Evolutionary conservation across 2,113 vertebrate genomes (phyloP), one percentile per base, ranked within the genome.

Genomic region (Dipodomys stephensi): DNA sequence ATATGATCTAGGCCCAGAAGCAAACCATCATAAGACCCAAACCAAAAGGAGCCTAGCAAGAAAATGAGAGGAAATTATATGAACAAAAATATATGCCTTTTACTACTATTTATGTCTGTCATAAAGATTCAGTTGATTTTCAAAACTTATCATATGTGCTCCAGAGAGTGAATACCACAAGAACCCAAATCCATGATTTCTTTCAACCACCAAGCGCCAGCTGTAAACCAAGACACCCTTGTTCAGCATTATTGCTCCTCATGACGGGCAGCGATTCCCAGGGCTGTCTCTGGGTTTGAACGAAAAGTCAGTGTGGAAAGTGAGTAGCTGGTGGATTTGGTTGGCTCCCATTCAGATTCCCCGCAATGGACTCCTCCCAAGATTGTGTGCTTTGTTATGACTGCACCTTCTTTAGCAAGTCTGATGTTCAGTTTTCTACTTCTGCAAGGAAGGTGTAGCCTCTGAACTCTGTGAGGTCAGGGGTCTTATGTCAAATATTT

Each of bases 121-220:
- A 87, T 90, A 96, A 91, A 91, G 86, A 93, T 88, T 88, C 87
- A 62, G 76, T 87, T 92, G 95, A 91, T 95, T 96, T 87, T 94
- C 82, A 5, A 90, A 95, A 95, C 90, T 95, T 97, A 95, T 87
- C 94, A 96, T 94, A 90, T 53, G 65, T 28, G 4, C 77, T 87
- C 64, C 30, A 93, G 85, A 84, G 28, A 95, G 57, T 10, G 49
- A 95, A 95, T 74, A 92, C 94, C 97, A 95, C 95, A 95, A 89
- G 87, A 97, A 65, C 95, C 90, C 68, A 96, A 92, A 95, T 97
- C 91, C 91, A 91, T 95, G 89, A 95, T 94, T 94, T 94, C 74
- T 80, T 11, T 91, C 77, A 94, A 96, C 96, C 97, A 94, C 96
- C 96, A 87, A 96, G 94, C 57, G 91, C 89, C 97, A 96, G 91